Percentiles rank a stretch among this genome's conserved stretches.
Evolutionary conservation across 2,113 vertebrate species (phyloP).

Genomic region (Clarias batrachus): DNA sequence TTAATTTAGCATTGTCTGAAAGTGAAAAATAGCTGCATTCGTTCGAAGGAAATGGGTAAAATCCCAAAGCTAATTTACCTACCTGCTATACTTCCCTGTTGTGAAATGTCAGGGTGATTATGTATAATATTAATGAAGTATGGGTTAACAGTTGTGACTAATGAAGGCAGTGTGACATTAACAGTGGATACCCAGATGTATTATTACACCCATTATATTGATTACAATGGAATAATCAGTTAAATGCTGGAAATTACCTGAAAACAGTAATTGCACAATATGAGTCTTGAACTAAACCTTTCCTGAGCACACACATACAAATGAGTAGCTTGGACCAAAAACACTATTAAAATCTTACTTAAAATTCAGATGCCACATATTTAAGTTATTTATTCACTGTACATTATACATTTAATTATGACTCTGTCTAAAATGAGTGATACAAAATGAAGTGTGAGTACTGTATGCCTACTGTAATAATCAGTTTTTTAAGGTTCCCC

Average conservation of each 20-base stretch:
- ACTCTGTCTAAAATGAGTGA: background rate
- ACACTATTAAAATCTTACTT: background rate
- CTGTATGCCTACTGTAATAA: background rate
- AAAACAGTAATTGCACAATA: constrained; percentile 63
- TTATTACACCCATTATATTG: constrained; percentile 60
- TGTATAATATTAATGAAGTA: constrained; percentile 53
- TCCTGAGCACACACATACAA: constrained; percentile 42
- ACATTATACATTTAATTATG: background rate
- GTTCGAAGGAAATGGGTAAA: background rate
- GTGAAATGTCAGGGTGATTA: constrained; percentile 28
- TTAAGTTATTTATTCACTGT: background rate
- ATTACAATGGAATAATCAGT: constrained; percentile 62
- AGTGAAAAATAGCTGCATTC: background rate
- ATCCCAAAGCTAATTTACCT: constrained; percentile 9
- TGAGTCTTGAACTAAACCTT: constrained; percentile 36
- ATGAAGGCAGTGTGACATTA: constrained; percentile 48
- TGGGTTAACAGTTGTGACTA: constrained; percentile 44
- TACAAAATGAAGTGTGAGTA: background rate
- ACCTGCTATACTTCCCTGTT: constrained; percentile 6
- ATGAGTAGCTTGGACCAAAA: background rate
- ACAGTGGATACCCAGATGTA: constrained; percentile 29
- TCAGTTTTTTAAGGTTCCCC: background rate
- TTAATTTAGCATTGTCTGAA: background rate
- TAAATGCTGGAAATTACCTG: constrained; percentile 52
- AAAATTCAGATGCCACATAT: background rate